Base-by-base conservation (phyloP, 2,888 invertebrate genomes). In the Camptogramma bilineatum region DNA sequence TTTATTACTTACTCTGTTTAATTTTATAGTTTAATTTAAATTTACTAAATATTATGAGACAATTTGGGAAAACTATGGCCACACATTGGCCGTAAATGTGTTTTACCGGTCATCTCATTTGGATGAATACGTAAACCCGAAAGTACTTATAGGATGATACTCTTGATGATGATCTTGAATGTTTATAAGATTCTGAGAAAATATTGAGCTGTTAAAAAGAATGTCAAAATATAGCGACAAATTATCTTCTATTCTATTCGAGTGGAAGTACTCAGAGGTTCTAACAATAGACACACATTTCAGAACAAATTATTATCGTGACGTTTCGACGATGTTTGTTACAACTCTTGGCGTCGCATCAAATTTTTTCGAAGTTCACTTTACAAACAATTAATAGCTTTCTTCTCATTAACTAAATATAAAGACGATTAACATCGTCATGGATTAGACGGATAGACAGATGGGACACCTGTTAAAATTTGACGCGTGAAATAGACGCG, bases 281-380 rank as follows among this genome's bases (percentile, higher is more conserved):
- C 73, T 72, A 75, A 76, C 75, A 80, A 78, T 76, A 77, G 76
- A 69, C 56, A 28, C 56, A 70, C 55, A 60, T 66, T 70, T 66
- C 69, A 66, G 68, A 71, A 72, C 72, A 74, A 73, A 78, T 79
- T 79, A 75, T 79, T 73, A 74, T 68, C 62, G 71, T 72, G 59
- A 62, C 64, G 66, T 66, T 62, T 62, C 62, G 39, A 48, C 66
- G 58, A 62, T 66, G 68, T 66, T 66, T 67, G 66, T 62, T 60
- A 71, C 64, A 63, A 57, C 57, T 66, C 59, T 73, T 74, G 74
- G 74, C 74, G 59, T 47, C 24, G 62, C 54, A 66, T 68, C 74
- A 74, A 74, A 56, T 59, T 69, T 72, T 67, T 67, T 69, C 16
- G 16, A 57, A 70, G 60, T 64, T 65, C 61, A 63, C 64, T 65